Conservation (phyloP, 2,888 invertebrate species). For the Leptinotarsa juncta region DNA sequence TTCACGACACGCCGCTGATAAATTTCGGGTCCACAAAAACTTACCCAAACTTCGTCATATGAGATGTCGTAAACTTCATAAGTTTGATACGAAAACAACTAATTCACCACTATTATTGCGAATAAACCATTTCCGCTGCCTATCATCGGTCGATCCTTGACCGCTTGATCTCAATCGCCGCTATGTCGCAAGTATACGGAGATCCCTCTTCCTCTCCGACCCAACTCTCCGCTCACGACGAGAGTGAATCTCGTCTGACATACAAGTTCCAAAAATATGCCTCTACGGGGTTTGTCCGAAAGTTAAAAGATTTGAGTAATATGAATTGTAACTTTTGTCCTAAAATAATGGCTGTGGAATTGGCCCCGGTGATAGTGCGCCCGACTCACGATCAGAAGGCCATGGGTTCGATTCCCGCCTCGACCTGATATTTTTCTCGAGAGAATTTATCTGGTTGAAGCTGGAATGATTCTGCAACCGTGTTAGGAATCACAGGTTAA, state of each 20-base stretch:
- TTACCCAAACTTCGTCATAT: background rate
- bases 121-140: slow-evolving; percentile 41
- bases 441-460: too few relatives aligned
- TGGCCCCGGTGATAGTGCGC: too few relatives aligned
- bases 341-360: too few relatives aligned
- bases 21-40: background rate
- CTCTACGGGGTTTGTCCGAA: background rate
- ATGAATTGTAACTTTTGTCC: too few relatives aligned
- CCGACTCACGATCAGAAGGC: too few relatives aligned
- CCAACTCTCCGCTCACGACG: slow-evolving; percentile 24
- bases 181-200: slow-evolving; percentile 47
- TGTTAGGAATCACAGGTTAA: too few relatives aligned
- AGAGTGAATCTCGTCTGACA: slow-evolving; percentile 34
- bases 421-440: too few relatives aligned
- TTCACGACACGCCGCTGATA: background rate
- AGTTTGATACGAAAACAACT: slow-evolving; percentile 4
- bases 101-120: slow-evolving; percentile 13
- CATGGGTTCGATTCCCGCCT: too few relatives aligned
- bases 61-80: background rate
- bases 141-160: slow-evolving; percentile 54
- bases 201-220: slow-evolving; percentile 2
- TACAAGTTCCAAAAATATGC: background rate
- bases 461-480: too few relatives aligned
- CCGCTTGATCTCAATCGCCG: slow-evolving; percentile 60
- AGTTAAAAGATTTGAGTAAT: too few relatives aligned